These are phyloP conservation scores for Chrysina gloriosa DNA, from an alignment of 2,888 invertebrate species.

Conservation along the genomic window DNA sequence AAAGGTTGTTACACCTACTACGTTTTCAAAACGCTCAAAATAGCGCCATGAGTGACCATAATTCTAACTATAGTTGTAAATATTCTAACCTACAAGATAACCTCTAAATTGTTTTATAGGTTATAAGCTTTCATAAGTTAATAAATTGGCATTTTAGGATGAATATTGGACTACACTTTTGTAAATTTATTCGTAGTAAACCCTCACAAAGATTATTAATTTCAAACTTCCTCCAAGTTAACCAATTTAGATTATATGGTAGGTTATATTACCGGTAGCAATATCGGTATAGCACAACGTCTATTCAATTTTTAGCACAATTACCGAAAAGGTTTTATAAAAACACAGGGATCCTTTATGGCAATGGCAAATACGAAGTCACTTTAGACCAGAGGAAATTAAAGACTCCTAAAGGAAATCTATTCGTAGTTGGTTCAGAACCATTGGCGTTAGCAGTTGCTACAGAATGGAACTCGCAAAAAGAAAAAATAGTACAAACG, in stretches of 20 bases:
- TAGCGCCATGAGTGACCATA: too few relatives aligned
- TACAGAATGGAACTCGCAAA: constrained; percentile 93
- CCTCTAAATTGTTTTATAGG: background rate
- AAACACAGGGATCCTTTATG: constrained; percentile 77
- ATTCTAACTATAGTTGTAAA: too few relatives aligned
- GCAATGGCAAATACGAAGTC: constrained; percentile 82
- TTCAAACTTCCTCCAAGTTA: background rate
- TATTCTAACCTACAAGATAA: background rate
- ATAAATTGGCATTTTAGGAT: background rate
- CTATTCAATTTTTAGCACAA: constrained; percentile 16
- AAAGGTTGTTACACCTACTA: too few relatives aligned
- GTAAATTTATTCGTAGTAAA: background rate
- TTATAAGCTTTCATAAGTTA: background rate
- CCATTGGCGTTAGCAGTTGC: constrained; percentile 93
- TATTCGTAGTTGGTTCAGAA: constrained; percentile 84
- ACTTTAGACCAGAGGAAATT: constrained; percentile 89
- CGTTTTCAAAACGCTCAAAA: too few relatives aligned
- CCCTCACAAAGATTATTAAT: background rate
- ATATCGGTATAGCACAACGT: background rate
- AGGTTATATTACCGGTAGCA: background rate
- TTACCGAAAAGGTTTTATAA: constrained; percentile 79
- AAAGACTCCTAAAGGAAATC: constrained; percentile 87
- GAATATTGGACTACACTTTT: background rate
- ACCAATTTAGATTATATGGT: constrained; percentile 21
- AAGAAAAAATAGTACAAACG: constrained; percentile 78